Conservation (phyloP, 2,113 vertebrate species). For the Myiozetetes cayanensis region DNA sequence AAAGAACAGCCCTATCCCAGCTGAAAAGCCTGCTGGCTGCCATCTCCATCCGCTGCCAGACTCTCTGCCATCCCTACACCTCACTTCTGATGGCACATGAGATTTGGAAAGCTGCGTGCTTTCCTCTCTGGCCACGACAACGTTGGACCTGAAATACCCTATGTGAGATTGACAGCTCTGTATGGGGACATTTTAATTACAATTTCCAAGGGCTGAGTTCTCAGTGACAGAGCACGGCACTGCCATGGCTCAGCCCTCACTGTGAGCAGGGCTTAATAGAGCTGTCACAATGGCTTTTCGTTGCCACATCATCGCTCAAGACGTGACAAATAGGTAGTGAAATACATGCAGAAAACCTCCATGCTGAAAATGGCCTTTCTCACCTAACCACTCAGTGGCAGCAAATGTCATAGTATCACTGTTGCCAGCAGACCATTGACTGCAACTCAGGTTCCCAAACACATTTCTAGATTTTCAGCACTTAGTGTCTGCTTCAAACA, state of each 20-base stretch:
- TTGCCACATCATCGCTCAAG: rapidly evolving
- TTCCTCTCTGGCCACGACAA: rapidly evolving
- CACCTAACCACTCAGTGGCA: background rate
- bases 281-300: rapidly evolving
- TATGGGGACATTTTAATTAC: rapidly evolving
- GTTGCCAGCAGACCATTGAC: rapidly evolving
- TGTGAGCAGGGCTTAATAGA: background rate
- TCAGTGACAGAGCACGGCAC: rapidly evolving
- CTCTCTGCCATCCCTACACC: too few species aligned
- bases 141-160: too few species aligned
- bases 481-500: background rate
- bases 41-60: background rate
- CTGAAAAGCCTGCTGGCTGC: background rate
- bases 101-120: background rate
- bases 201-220: background rate
- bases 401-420: background rate
- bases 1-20: background rate
- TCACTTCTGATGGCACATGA: background rate
- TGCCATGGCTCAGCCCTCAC: background rate
- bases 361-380: background rate
- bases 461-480: background rate
- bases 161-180: background rate
- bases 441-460: background rate
- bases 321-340: rapidly evolving
- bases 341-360: background rate